Percentiles rank a stretch among this genome's conserved stretches.
Conservation (phyloP, 30 jellyfish, hydroid and myxozoan genomes). For the Chironex yamaguchii region DNA sequence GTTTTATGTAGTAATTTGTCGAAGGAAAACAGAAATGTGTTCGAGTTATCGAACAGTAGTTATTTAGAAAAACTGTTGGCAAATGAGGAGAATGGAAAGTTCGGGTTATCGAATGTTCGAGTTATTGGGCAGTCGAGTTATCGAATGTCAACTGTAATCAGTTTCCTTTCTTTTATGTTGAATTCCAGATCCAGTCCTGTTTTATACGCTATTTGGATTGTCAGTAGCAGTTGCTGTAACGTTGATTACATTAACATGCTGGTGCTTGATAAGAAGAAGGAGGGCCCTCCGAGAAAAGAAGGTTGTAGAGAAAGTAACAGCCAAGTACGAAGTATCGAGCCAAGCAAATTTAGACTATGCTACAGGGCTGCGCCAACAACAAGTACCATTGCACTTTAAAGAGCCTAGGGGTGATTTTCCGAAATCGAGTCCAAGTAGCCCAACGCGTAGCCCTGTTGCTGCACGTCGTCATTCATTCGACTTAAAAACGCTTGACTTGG, state of each 20-base stretch:
- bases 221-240: not conserved
- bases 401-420: slow-evolving; percentile 37
- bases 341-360: slow-evolving; percentile 53
- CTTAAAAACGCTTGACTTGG: slow-evolving; percentile 76
- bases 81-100: no score
- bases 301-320: not conserved
- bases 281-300: not conserved
- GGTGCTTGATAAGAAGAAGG: slow-evolving; percentile 56
- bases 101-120: no score
- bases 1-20: no score
- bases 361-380: slow-evolving; percentile 76
- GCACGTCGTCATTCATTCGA: slow-evolving; percentile 75
- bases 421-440: slow-evolving; percentile 60
- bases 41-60: no score
- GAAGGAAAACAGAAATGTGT: no score
- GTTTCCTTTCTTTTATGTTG: no score
- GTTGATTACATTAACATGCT: slow-evolving; percentile 47
- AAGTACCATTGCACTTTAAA: slow-evolving; percentile 43
- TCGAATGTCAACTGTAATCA: no score
- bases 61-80: no score
- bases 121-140: no score
- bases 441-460: not conserved
- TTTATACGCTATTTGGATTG: not conserved
- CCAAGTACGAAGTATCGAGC: slow-evolving; percentile 46
- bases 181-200: not conserved